phyloP scores from a whole-genome alignment of 92 coral and sea anemone genomes.

The Parazoanthus swiftii region DNA sequence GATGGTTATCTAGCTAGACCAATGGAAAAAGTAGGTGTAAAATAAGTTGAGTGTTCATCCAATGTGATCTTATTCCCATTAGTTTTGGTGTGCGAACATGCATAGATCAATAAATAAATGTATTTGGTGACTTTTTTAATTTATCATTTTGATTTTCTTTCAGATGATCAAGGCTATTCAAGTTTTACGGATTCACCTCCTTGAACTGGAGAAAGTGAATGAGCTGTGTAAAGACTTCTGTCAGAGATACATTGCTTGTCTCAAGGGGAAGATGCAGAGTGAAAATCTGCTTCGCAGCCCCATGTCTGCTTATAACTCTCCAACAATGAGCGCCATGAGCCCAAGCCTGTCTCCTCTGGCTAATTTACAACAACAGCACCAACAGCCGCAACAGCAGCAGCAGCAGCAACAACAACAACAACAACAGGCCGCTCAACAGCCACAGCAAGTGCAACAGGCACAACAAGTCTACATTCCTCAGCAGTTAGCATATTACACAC shows the following conservation, averaged over 20 bases:
- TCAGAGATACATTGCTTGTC: constrained; percentile 98
- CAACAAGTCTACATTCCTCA: constrained; percentile 61
- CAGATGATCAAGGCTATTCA: constrained; percentile 99
- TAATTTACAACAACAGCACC: constrained; percentile 37
- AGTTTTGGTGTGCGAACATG: no score
- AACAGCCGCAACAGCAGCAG: constrained; percentile 13
- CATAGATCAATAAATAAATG: no score
- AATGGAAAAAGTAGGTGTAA: no score
- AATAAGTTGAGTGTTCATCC: no score
- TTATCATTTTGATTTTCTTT: neutral
- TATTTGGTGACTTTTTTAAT: neutral
- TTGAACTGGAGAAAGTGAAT: constrained; percentile 97
- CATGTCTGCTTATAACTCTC: constrained; percentile 58
- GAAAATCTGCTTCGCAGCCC: constrained; percentile 92
- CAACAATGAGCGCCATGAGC: constrained; percentile 54
- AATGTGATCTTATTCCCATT: no score
- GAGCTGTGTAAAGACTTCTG: constrained; percentile 99
- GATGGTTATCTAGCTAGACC: no score
- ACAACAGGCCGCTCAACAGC: constrained; percentile 62
- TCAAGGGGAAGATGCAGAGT: constrained; percentile 98
- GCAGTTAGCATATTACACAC: constrained; percentile 46
- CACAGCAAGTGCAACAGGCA: constrained; percentile 55
- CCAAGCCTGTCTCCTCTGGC: constrained; percentile 49
- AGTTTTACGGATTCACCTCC: constrained; percentile 88
- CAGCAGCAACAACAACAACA: constrained; percentile 53